Conservation (phyloP, 2,113 vertebrate genomes). For the Lasiurus borealis region DNA sequence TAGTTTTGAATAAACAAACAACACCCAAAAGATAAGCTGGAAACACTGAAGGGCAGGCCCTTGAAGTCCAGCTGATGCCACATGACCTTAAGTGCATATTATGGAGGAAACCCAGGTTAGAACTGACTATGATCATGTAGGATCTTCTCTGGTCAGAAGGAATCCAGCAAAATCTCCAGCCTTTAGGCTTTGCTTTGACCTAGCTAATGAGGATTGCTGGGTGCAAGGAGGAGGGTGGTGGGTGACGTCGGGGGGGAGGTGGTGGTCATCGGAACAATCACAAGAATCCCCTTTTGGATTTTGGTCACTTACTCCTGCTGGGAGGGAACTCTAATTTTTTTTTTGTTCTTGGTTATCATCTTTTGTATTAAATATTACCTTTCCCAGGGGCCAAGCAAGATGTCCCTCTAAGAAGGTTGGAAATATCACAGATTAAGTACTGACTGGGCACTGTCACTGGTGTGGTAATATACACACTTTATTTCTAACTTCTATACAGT, state of each 20-base stretch:
- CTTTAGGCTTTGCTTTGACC: not conserved
- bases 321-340: not conserved
- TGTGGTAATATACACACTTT: rapidly evolving
- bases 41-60: not conserved
- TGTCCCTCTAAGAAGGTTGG: not conserved
- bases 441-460: not conserved
- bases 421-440: rapidly evolving
- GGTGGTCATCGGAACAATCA: too few relatives aligned
- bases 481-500: not conserved
- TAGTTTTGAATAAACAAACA: not conserved
- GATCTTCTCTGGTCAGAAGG: not conserved
- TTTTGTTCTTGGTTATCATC: not conserved
- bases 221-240: too few relatives aligned
- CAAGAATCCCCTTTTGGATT: not conserved
- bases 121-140: rapidly evolving
- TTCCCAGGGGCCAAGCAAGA: not conserved
- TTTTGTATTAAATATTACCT: not conserved
- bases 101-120: rapidly evolving
- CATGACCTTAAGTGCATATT: rapidly evolving
- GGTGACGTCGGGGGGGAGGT: too few relatives aligned
- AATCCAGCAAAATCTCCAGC: too few relatives aligned
- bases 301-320: not conserved
- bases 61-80: not conserved
- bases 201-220: too few relatives aligned
- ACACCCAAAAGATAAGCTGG: too few relatives aligned